Evolutionary conservation across 2,888 invertebrate genomes (phyloP).

Genomic region (Drosophila affinis): DNA sequence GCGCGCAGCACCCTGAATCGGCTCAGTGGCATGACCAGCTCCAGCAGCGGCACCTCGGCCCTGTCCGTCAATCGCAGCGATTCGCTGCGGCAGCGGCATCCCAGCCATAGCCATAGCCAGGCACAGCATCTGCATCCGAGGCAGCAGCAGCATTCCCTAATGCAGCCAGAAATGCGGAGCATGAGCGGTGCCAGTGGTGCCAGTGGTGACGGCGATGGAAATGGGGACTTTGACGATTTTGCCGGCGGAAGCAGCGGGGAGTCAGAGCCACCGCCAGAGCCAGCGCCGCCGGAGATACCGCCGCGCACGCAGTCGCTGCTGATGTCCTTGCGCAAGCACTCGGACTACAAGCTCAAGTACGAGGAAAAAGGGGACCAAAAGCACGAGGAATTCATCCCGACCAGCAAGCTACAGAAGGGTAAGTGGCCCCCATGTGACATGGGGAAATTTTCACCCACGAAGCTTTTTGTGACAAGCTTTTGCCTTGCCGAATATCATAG

Average conservation of each 20-base stretch:
- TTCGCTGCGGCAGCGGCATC: conserved; percentile 46
- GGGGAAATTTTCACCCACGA: neutral
- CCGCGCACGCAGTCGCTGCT: conserved; percentile 93
- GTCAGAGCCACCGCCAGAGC: conserved; percentile 89
- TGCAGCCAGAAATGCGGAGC: conserved; percentile 68
- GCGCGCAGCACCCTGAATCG: conserved; percentile 75
- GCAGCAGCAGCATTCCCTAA: too few species aligned
- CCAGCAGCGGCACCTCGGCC: conserved; percentile 85
- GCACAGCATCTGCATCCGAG: conserved; percentile 51
- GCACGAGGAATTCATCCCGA: conserved; percentile 84
- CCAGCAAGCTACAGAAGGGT: conserved; percentile 81
- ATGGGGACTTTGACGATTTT: conserved; percentile 9
- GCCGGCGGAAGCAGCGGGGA: conserved; percentile 83
- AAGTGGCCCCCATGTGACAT: conserved; percentile 23
- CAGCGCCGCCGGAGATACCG: conserved; percentile 93
- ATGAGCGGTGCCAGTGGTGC: conserved; percentile 51
- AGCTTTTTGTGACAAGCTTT: conserved; percentile 33
- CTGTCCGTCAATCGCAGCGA: conserved; percentile 70
- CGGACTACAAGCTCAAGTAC: conserved; percentile 83
- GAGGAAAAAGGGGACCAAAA: conserved; percentile 84
- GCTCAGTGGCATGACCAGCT: conserved; percentile 85
- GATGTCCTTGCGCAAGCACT: conserved; percentile 83
- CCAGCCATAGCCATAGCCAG: conserved; percentile 15
- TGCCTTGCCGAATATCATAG: conserved; percentile 5
- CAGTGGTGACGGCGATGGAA: conserved; percentile 30